Evolutionary conservation across 1,140 invertebrate species (phyloP), one percentile per base, ranked within the genome.

Genomic region (Eulimnadia texana): DNA sequence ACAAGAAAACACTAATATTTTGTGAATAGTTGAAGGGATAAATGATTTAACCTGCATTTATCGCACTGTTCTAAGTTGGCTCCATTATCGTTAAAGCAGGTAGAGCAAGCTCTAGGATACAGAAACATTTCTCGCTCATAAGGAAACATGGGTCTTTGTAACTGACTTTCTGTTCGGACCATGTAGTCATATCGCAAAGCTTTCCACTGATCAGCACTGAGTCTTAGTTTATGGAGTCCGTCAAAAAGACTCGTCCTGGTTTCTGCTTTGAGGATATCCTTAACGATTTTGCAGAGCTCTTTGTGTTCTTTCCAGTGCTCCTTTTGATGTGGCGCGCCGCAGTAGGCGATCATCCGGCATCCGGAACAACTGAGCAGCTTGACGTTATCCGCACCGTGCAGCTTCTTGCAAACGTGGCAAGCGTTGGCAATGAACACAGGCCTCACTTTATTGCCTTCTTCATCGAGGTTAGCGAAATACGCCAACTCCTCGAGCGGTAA

Each of bases 71-170:
- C 70, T 0, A 82, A 65, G 20, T 72, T 70, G 10, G 66, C 69
- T 50, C 52, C 57, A 74, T 54, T 80, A 74, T 10, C 78, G 71
- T 55, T 61, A 29, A 55, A 58, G 50, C 80, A 81, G 16, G 74
- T 69, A 3, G 70, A 68, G 66, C 84, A 86, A 1, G 82, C 71
- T 23, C 78, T 73, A 0, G 83, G 82, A 66, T 84, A 86, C 2
- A 85, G 69, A 3, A 86, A 67, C 0, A 82, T 77, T 66, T 86
- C 84, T 57, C 78, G 78, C 66, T 86, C 84, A 72, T 79, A 84
- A 0, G 81, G 74, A 11, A 78, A 71, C 23, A 86, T 66, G 3
- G 70, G 67, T 33, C 83, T 75, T 47, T 13, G 50, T 33, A 47
- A 22, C n/a, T n/a, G 13, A 23, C 61, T 29, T 42, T 62, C 51